Evolutionary conservation across 1,140 invertebrate species (phyloP).

Genomic region (Drosophila nikananu): DNA sequence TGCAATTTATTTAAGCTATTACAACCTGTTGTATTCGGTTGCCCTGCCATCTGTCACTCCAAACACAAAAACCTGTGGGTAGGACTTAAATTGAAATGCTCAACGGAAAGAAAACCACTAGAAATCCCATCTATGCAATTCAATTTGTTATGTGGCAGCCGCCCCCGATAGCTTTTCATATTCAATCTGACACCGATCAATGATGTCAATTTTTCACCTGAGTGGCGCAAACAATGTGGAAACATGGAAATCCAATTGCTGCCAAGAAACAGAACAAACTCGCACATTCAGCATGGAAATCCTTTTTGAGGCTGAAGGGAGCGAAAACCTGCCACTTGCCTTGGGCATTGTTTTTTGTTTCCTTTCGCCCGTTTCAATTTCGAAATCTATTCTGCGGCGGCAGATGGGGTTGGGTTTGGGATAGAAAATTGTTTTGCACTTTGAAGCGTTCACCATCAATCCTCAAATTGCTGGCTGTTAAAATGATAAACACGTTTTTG

Average conservation of each 20-base stretch:
- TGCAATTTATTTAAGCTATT: constrained; percentile 7
- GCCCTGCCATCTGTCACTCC: constrained; percentile 12
- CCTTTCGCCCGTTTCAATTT: constrained; percentile 55
- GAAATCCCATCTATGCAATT: constrained; percentile 42
- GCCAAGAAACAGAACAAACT: constrained; percentile 49
- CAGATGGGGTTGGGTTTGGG: neutral
- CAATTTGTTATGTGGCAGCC: constrained; percentile 48
- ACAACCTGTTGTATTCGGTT: constrained; percentile 30
- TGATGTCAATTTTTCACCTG: constrained; percentile 65
- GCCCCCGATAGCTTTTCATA: constrained; percentile 32
- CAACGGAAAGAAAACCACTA: constrained; percentile 26
- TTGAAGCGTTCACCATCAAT: constrained; percentile 57
- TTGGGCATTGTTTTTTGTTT: constrained; percentile 16
- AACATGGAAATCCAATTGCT: constrained; percentile 52
- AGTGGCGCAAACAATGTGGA: constrained; percentile 45
- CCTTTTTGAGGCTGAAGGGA: constrained; percentile 34
- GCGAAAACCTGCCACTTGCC: constrained; percentile 36
- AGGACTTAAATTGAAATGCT: constrained; percentile 29
- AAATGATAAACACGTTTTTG: constrained; percentile 50
- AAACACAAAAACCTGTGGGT: constrained; percentile 12
- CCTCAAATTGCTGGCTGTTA: constrained; percentile 49
- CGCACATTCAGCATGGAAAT: constrained; percentile 57
- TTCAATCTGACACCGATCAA: constrained; percentile 57
- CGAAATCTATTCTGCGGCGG: constrained; percentile 42
- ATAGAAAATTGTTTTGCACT: constrained; percentile 46